Percentiles rank a stretch among this genome's conserved stretches.
Evolutionary conservation across 2,888 invertebrate genomes (phyloP).

Genomic region (Rugalucina vietnamica): DNA sequence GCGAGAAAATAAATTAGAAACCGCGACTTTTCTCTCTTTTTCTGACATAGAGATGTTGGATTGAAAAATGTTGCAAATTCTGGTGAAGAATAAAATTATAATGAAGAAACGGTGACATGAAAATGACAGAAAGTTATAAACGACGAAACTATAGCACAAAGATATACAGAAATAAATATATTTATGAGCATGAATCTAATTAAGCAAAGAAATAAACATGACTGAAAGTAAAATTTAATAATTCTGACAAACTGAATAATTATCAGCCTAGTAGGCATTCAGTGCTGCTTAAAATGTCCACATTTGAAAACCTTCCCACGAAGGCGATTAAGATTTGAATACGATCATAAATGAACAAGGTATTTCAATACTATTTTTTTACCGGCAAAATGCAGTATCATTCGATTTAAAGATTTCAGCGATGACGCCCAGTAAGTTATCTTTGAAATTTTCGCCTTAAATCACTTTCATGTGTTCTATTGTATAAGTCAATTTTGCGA

Average conservation of each 20-base stretch:
- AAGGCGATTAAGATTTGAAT: not conserved
- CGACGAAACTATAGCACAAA: not conserved
- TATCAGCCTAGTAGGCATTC: not conserved
- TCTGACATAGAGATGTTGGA: not conserved
- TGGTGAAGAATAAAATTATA: not conserved
- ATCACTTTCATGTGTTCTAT: no score
- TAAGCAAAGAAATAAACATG: slow-evolving; percentile 1
- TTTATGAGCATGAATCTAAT: slow-evolving; percentile 16
- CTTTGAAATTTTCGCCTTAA: no score
- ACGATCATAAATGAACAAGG: no score
- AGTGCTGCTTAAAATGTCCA: not conserved
- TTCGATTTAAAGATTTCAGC: no score
- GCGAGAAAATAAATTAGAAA: not conserved
- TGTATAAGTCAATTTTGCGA: no score
- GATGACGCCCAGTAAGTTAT: no score
- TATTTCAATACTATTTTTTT: no score
- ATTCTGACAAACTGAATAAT: slow-evolving; percentile 4
- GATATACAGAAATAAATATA: not conserved
- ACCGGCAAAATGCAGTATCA: no score
- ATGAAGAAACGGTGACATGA: not conserved
- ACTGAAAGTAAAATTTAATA: slow-evolving; percentile 9
- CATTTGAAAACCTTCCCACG: not conserved
- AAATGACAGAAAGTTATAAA: not conserved
- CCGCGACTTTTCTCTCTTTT: not conserved
- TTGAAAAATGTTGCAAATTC: not conserved